Conservation (phyloP, 1,140 invertebrate species). For the Lordiphosa stackelbergi region DNA sequence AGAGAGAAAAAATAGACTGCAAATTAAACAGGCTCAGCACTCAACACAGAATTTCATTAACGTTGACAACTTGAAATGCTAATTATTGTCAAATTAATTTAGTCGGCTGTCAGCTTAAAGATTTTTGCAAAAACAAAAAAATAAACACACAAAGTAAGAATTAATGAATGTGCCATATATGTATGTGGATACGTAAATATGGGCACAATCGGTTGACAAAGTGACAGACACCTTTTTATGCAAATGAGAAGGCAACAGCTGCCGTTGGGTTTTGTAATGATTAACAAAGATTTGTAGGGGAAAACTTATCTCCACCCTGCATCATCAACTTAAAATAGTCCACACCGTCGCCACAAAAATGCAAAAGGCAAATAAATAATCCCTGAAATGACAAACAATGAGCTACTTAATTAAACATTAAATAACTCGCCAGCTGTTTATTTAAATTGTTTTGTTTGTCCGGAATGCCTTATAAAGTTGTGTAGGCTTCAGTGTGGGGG, state of each 20-base stretch:
- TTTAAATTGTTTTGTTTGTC: slow-evolving; percentile 18
- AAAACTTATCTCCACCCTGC: too few species aligned
- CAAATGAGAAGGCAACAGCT: slow-evolving; percentile 57
- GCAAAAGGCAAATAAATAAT: slow-evolving; percentile 17
- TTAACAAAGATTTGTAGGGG: too few species aligned
- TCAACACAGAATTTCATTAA: slow-evolving; percentile 61
- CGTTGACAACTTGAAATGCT: slow-evolving; percentile 77
- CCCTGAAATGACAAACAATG: neutral
- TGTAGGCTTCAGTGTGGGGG: slow-evolving; percentile 8
- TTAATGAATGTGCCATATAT: slow-evolving; percentile 64
- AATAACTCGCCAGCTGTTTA: slow-evolving; percentile 29
- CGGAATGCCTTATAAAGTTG: slow-evolving; percentile 19
- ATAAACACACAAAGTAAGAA: slow-evolving; percentile 54
- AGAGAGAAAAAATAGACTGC: slow-evolving; percentile 2
- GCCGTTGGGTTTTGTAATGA: slow-evolving; percentile 6
- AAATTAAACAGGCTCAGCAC: slow-evolving; percentile 7
- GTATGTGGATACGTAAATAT: neutral
- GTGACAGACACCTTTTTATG: slow-evolving; percentile 61
- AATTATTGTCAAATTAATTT: slow-evolving; percentile 78
- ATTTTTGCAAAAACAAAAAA: slow-evolving; percentile 52
- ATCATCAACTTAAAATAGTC: slow-evolving; percentile 6
- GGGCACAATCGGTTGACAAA: slow-evolving; percentile 43
- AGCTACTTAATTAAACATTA: slow-evolving; percentile 13
- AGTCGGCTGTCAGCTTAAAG: slow-evolving; percentile 77
- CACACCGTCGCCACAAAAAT: slow-evolving; percentile 14